Evolutionary conservation across 2,888 invertebrate genomes (phyloP).

Genomic region (Actias luna): DNA sequence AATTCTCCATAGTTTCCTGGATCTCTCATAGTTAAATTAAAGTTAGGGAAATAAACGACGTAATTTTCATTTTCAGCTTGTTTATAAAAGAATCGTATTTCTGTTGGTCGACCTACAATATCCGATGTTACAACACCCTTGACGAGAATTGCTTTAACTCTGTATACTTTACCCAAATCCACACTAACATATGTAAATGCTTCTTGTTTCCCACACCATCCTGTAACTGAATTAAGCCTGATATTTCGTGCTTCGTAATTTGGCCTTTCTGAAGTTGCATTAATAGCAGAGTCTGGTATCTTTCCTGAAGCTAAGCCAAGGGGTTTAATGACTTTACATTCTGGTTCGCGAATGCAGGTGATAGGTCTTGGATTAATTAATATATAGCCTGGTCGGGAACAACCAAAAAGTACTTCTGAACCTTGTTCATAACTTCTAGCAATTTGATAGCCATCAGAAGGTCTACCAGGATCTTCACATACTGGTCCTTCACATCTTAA

Average conservation of each 20-base stretch:
- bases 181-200: conserved; percentile 98
- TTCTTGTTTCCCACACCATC: conserved; percentile 98
- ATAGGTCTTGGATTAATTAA: conserved; percentile 95
- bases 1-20: conserved; percentile 98
- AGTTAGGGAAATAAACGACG: conserved; percentile 98
- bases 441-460: conserved; percentile 94
- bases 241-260: conserved; percentile 96
- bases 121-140: conserved; percentile 97
- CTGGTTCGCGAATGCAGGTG: conserved; percentile 94
- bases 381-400: conserved; percentile 95
- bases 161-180: conserved; percentile 95
- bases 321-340: conserved; percentile 95
- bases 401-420: conserved; percentile 94
- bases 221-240: conserved; percentile 94
- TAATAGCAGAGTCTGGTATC: conserved; percentile 97
- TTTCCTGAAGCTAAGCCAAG: conserved; percentile 94
- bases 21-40: conserved; percentile 95
- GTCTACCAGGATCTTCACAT: conserved; percentile 96
- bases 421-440: conserved; percentile 93
- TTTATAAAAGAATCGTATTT: conserved; percentile 98
- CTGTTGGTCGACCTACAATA: conserved; percentile 96
- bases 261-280: conserved; percentile 95
- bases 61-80: conserved; percentile 96
- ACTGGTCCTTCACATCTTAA: conserved; percentile 97
- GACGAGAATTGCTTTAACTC: conserved; percentile 95